Evolutionary conservation across 2,797 vertebrate species (phyloP).

Genomic region (Mionectes olivaceus): DNA sequence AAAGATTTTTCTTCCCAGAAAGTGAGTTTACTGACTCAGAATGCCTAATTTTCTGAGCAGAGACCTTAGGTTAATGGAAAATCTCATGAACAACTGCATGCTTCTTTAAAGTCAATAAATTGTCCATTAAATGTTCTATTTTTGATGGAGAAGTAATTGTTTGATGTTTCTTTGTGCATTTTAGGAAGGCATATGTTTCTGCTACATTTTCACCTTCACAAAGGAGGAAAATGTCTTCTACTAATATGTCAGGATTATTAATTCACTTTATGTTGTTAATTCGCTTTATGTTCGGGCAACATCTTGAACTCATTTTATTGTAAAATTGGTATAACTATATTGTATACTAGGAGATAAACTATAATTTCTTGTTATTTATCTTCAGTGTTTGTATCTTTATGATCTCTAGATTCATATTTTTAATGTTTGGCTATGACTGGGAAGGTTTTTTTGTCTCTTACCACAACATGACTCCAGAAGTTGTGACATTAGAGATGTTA

Average conservation of each 20-base stretch:
- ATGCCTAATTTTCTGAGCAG: neutral
- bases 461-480: neutral
- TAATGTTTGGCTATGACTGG: neutral
- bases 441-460: neutral
- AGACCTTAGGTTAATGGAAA: conserved; percentile 18
- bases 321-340: neutral
- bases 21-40: neutral
- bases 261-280: neutral
- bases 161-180: neutral
- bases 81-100: rapidly evolving
- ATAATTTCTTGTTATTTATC: neutral
- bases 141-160: neutral
- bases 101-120: neutral
- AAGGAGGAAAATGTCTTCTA: neutral
- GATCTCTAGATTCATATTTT: neutral
- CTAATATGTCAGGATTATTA: neutral
- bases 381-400: neutral
- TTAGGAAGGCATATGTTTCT: neutral
- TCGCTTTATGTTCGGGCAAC: neutral
- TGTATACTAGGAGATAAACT: neutral
- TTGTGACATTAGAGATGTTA: neutral
- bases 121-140: neutral
- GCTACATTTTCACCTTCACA: neutral
- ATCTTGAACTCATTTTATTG: neutral
- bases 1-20: neutral